Conservation (phyloP, 2,113 vertebrate genomes). For the Proteles cristata region DNA sequence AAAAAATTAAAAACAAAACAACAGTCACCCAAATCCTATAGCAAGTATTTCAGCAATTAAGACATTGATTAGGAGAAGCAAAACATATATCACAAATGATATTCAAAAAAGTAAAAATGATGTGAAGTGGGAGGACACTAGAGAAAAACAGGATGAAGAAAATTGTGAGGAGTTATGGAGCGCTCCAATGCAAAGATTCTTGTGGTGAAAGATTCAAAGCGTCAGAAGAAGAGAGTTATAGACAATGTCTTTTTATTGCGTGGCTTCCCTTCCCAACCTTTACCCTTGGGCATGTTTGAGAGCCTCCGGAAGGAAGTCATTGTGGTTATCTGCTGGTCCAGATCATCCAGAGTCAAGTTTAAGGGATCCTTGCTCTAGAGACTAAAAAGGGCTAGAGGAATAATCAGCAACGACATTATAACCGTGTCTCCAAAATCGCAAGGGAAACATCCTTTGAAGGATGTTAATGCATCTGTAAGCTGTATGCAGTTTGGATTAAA, state of each 20-base stretch:
- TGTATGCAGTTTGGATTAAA: constrained; percentile 38
- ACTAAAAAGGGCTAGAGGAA: constrained; percentile 35
- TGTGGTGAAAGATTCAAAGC: constrained; percentile 2
- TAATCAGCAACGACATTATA: constrained; percentile 9
- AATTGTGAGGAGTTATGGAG: constrained; percentile 1
- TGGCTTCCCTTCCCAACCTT: constrained; percentile 7
- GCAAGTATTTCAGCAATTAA: constrained; percentile 28
- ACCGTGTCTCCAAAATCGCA: background rate
- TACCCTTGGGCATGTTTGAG: background rate
- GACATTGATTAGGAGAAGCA: constrained; percentile 50
- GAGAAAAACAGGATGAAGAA: constrained; percentile 31
- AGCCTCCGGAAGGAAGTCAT: background rate
- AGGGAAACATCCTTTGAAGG: constrained; percentile 16
- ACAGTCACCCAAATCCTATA: background rate
- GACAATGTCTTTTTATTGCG: background rate
- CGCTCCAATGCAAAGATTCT: constrained; percentile 46
- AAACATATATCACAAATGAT: constrained; percentile 27
- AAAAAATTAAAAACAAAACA: background rate
- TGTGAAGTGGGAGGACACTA: background rate
- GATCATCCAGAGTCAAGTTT: background rate
- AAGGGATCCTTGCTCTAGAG: constrained; percentile 7
- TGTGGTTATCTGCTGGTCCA: background rate
- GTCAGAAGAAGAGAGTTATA: background rate
- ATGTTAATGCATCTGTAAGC: constrained; percentile 20
- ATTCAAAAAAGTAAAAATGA: constrained; percentile 47